Conservation (phyloP, 2,113 vertebrate species). For the Petrocephalus zakoni region DNA sequence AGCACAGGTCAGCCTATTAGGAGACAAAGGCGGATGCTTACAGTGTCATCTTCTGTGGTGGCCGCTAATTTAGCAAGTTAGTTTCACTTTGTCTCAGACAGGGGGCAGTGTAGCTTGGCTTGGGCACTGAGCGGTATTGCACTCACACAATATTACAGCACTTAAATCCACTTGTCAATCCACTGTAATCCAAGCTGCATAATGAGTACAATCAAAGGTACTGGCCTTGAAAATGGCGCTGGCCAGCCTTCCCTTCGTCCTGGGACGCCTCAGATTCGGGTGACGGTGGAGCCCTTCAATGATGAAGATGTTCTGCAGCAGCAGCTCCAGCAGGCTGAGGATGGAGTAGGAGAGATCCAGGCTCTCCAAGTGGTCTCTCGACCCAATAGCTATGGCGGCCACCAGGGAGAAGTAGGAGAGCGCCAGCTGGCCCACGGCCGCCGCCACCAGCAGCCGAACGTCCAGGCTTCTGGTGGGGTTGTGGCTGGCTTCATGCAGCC, state of each 20-base stretch:
- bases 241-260: background rate
- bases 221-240: slow-evolving; percentile 37
- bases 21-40: background rate
- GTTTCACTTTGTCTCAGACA: background rate
- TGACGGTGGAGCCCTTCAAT: slow-evolving; percentile 76
- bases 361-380: slow-evolving; percentile 49
- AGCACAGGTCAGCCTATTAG: background rate
- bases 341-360: slow-evolving; percentile 75
- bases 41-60: background rate
- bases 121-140: background rate
- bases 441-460: slow-evolving; percentile 66
- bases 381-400: slow-evolving; percentile 63
- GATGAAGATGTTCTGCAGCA: slow-evolving; percentile 84
- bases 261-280: slow-evolving; percentile 20
- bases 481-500: slow-evolving; percentile 57
- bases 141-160: background rate
- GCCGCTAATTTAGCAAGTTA: background rate
- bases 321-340: slow-evolving; percentile 72
- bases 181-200: background rate
- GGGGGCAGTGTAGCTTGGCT: background rate
- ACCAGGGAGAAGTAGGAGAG: slow-evolving; percentile 84
- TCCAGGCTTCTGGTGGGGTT: slow-evolving; percentile 84
- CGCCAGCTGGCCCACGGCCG: slow-evolving; percentile 69
- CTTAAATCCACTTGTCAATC: background rate
- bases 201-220: background rate